These are phyloP conservation scores for Ornithoptera alexandrae DNA, from an alignment of 2,888 invertebrate species.

Conservation along the genomic window DNA sequence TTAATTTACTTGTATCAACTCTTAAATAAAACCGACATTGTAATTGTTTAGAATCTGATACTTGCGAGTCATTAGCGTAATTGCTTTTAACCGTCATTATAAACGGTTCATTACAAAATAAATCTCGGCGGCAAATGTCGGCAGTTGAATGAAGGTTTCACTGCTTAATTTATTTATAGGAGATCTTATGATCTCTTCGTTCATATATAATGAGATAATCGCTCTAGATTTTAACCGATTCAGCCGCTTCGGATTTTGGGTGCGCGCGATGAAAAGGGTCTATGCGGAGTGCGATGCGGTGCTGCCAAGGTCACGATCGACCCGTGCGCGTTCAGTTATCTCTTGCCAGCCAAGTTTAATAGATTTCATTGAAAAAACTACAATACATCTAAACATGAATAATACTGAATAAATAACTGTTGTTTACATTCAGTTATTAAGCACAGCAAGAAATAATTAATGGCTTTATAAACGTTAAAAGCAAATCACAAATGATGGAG, in stretches of 20 bases:
- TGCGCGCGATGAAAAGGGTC: conserved; percentile 28
- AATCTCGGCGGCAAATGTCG: neutral
- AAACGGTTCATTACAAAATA: conserved; percentile 8
- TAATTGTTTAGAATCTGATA: conserved; percentile 1
- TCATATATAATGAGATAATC: conserved; percentile 11
- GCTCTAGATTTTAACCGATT: conserved; percentile 24
- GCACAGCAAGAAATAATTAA: neutral
- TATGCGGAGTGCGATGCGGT: conserved; percentile 55
- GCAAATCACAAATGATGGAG: too few relatives aligned
- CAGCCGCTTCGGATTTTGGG: conserved; percentile 18
- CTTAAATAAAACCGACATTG: neutral
- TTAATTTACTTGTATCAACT: neutral
- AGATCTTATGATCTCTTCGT: conserved; percentile 3
- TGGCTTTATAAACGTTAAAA: too few relatives aligned
- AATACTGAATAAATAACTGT: neutral
- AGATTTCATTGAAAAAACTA: neutral
- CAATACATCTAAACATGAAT: neutral
- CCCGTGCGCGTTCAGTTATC: conserved; percentile 46
- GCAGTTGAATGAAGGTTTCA: neutral
- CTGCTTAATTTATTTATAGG: neutral
- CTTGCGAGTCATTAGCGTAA: conserved; percentile 5
- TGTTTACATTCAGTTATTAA: neutral
- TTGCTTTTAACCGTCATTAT: conserved; percentile 4
- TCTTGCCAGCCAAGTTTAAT: neutral
- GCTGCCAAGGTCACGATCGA: conserved; percentile 53